Conservation (phyloP, 2,113 vertebrate species). For the Neomonachus schauinslandi region DNA sequence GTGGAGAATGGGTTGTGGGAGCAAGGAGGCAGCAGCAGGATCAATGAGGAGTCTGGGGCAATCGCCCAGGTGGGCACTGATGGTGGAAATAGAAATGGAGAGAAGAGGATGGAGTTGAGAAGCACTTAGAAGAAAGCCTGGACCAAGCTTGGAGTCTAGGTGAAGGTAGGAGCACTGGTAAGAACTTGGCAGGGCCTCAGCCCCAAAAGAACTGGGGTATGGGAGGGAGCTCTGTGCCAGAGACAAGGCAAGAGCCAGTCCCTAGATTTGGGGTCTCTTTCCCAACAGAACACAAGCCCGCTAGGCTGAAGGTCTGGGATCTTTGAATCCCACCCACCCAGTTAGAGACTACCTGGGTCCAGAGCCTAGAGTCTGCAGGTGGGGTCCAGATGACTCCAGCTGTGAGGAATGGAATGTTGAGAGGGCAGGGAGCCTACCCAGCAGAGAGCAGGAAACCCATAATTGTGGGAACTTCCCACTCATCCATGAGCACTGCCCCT, state of each 20-base stretch:
- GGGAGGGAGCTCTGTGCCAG: background rate
- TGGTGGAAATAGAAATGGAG: no score
- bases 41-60: rapidly evolving
- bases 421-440: background rate
- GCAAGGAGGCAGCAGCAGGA: no score
- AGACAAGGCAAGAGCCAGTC: background rate
- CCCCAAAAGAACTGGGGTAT: background rate
- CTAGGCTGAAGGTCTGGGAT: background rate
- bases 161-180: background rate
- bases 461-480: background rate
- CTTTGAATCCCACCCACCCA: background rate
- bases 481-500: background rate
- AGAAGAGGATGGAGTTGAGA: background rate
- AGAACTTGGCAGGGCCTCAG: background rate
- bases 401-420: background rate
- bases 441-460: background rate
- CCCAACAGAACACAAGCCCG: background rate
- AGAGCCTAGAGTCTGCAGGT: background rate
- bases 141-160: background rate
- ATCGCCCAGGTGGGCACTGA: rapidly evolving
- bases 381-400: background rate
- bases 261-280: background rate
- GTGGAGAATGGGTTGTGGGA: background rate
- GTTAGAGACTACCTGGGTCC: background rate
- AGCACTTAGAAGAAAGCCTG: background rate